Conservation (phyloP, 2,113 vertebrate genomes). For the Zosterops hypoxanthus region DNA sequence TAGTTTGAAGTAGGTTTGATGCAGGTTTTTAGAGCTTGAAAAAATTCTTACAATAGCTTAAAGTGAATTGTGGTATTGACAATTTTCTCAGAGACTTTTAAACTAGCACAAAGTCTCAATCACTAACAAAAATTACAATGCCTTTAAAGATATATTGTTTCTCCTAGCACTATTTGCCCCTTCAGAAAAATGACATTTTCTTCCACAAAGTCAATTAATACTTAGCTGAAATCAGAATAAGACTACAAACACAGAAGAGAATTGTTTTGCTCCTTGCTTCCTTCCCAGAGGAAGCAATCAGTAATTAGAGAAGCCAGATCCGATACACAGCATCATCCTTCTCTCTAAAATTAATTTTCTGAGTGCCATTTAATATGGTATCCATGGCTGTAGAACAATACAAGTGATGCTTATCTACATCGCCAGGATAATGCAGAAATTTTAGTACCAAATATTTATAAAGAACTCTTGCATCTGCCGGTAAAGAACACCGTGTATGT, state of each 20-base stretch:
- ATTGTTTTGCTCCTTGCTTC: not conserved
- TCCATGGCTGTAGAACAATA: not conserved
- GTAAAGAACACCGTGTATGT: not conserved
- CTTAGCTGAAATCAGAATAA: not conserved
- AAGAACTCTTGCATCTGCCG: not conserved
- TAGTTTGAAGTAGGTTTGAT: not conserved
- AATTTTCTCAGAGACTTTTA: not conserved
- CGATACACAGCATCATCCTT: not conserved
- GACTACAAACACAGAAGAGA: not conserved
- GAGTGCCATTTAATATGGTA: not conserved
- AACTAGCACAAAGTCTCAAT: not conserved
- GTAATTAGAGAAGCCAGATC: not conserved
- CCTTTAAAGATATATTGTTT: not conserved
- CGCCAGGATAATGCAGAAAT: rapidly evolving
- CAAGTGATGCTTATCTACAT: not conserved
- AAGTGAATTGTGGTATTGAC: not conserved
- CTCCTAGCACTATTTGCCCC: not conserved
- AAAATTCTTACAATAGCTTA: not conserved
- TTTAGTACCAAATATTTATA: not conserved
- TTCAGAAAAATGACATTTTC: not conserved
- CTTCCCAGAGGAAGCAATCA: not conserved
- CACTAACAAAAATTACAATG: not conserved
- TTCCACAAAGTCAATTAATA: not conserved
- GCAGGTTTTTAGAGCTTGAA: not conserved
- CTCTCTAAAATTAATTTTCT: not conserved